Conservation (phyloP, 2,888 invertebrate genomes). For the Cyclophora albipunctata region DNA sequence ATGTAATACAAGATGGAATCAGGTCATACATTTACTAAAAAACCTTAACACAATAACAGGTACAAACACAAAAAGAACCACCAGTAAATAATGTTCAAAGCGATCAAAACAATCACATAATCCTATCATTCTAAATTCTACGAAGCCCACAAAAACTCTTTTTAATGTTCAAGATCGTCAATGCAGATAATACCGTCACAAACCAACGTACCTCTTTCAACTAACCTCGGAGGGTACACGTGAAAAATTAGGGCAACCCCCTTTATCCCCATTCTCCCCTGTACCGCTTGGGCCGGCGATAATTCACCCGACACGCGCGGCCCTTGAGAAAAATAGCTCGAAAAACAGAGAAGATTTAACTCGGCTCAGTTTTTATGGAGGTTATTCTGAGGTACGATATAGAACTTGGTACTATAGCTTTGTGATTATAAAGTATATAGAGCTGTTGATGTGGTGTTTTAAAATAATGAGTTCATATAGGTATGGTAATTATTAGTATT, state of each 20-base stretch:
- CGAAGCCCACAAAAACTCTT: too few species aligned
- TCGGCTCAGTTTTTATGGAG: constrained; percentile 40
- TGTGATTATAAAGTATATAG: too few species aligned
- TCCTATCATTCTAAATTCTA: too few species aligned
- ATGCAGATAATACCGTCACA: constrained; percentile 20
- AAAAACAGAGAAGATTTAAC: constrained; percentile 67
- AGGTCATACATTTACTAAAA: too few species aligned
- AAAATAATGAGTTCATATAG: too few species aligned
- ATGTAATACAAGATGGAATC: too few species aligned
- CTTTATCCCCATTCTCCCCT: constrained; percentile 25
- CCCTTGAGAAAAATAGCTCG: constrained; percentile 74
- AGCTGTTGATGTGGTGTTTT: too few species aligned
- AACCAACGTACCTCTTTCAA: constrained; percentile 46
- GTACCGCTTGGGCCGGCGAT: constrained; percentile 32
- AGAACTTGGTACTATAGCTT: background rate
- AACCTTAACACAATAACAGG: too few species aligned
- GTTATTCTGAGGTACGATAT: constrained; percentile 24
- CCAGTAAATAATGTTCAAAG: too few species aligned
- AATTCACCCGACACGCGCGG: constrained; percentile 48
- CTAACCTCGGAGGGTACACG: constrained; percentile 44
- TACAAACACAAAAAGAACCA: too few species aligned
- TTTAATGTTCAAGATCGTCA: constrained; percentile 16
- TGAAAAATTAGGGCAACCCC: constrained; percentile 66
- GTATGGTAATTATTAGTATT: too few species aligned
- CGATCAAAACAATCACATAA: too few species aligned